Conservation (phyloP, 2,888 invertebrate species). For the Empis stercorea region DNA sequence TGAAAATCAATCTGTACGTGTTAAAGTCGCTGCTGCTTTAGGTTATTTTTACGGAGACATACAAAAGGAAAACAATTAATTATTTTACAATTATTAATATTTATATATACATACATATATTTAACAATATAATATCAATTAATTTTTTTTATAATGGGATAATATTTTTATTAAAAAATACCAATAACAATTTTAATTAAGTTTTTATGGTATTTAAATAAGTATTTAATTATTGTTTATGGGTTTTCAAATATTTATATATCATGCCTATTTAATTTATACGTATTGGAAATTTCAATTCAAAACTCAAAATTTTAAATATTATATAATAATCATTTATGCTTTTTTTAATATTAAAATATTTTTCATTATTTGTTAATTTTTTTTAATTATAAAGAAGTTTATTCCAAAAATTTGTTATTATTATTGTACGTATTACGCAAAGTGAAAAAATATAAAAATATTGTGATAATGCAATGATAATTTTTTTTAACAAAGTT, state of each 20-base stretch:
- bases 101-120: too few relatives aligned
- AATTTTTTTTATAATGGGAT: too few relatives aligned
- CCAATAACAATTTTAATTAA: not conserved
- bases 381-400: too few relatives aligned
- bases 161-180: too few relatives aligned
- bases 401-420: slow-evolving; percentile 1
- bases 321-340: not conserved
- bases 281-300: too few relatives aligned
- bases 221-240: not conserved
- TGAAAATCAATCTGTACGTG: slow-evolving; percentile 28
- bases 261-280: slow-evolving; percentile 8
- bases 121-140: too few relatives aligned
- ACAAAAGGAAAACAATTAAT: slow-evolving; percentile 12
- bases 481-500: too few relatives aligned
- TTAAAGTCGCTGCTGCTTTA: slow-evolving; percentile 32
- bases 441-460: slow-evolving; percentile 11
- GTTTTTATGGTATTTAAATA: too few relatives aligned
- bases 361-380: too few relatives aligned
- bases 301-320: too few relatives aligned
- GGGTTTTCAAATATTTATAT: not conserved
- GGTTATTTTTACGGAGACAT: slow-evolving; percentile 35
- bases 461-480: not conserved
- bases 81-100: not conserved
- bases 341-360: too few relatives aligned
- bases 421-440: slow-evolving; percentile 8